Percentiles rank a stretch among this genome's conserved stretches.
Conservation (phyloP, 2,113 vertebrate species). For the Odobenus rosmarus region DNA sequence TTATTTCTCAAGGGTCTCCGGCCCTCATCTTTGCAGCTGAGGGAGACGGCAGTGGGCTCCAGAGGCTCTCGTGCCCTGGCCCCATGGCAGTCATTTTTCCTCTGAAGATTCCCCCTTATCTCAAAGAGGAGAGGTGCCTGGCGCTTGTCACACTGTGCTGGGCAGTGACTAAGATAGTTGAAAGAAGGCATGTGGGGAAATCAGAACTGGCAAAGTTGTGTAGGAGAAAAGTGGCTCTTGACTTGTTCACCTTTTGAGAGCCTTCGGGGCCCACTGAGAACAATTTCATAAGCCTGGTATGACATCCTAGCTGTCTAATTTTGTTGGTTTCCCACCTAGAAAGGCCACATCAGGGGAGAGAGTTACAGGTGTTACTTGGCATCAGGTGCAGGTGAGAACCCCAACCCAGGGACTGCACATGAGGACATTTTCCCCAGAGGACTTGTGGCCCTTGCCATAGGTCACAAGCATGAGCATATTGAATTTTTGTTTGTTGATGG, state of each 20-base stretch:
- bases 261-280: not conserved
- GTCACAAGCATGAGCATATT: not conserved
- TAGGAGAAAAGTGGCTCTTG: constrained; percentile 54
- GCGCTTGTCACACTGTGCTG: constrained; percentile 51
- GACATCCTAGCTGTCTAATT: not conserved
- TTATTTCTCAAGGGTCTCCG: constrained; percentile 63
- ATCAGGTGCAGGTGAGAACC: not conserved
- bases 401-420: not conserved
- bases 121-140: constrained; percentile 66
- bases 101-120: constrained; percentile 74
- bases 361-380: not conserved
- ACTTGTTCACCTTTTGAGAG: constrained; percentile 67
- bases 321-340: not conserved
- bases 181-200: not conserved
- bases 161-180: constrained; percentile 8
- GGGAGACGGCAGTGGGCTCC: not conserved
- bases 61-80: not conserved
- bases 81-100: not conserved
- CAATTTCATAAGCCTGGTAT: not conserved
- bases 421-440: not conserved
- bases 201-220: not conserved
- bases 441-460: not conserved
- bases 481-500: not conserved
- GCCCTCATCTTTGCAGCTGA: constrained; percentile 13
- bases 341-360: not conserved